Evolutionary conservation across 1,140 invertebrate species (phyloP), one percentile per base, ranked within the genome.

Genomic region (Dendroctonus ponderosae): DNA sequence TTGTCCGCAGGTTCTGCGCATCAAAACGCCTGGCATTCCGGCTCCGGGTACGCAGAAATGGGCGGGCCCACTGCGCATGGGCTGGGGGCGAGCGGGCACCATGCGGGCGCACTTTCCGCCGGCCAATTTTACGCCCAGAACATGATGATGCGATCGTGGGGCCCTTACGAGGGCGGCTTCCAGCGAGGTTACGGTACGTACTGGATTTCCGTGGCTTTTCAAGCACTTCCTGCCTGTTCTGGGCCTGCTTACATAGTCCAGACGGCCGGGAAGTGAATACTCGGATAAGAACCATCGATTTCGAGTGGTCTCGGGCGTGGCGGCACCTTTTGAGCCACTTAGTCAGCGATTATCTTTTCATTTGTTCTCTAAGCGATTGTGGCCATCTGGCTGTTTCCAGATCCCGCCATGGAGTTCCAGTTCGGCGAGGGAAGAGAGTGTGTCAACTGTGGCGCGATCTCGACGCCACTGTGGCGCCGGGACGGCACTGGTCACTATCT

Each of bases 401-500:
- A 91, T 78, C 86, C 86, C 68, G 86, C 86, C 42, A 89, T 91
- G 86, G 91, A 91, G 72, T 89, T 89, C 76, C 87, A 87, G 79
- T 90, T 90, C 75, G 89, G 90, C 68, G 94, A 96, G 79, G 93
- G 93, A 8, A 85, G 94, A 57, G 93, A 98, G 80, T 98, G 96
- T 79, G 94, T 97, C 42, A 98, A 98, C 82, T 98, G 96, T 79
- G 95, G 95, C 37, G 94, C 94, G 37, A 96, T 94, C 73, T 94
- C 92, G 51, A 98, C 95, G 5, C 96, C 96, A 7, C 83, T 98
- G 50, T 98, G 96, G 96, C 85, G 96, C 58, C 84, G 96, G 68
- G 96, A 98, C 80, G 91, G 93, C 50, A 97, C 94, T 51, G 95
- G 96, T 0, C 95, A 98, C 83, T 98, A 98, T 82, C 84, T 99